A percentile compares a stretch with the other conserved stretches of the same genome.
phyloP scores from a whole-genome alignment of 1,140 invertebrate species.

The Latrodectus geometricus region DNA sequence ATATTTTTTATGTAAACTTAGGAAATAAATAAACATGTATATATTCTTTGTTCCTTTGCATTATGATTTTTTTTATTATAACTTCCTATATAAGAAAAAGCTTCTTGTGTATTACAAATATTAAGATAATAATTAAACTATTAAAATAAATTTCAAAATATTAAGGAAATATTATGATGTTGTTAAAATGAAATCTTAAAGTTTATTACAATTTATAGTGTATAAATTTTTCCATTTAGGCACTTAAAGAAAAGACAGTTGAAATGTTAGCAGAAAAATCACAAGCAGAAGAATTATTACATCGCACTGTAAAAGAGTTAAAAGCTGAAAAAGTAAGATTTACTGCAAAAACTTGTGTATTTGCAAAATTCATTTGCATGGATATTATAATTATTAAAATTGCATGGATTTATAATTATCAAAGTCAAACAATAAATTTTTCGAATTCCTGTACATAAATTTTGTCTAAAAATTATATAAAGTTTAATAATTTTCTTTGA shows the following conservation, averaged over 20 bases:
- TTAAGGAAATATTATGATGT: not conserved
- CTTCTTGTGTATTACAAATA: not conserved
- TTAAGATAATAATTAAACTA: not conserved
- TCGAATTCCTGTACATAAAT: too few species aligned
- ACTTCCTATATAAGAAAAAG: not conserved
- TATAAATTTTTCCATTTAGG: not conserved
- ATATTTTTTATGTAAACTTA: too few species aligned
- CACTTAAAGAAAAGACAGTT: constrained; percentile 20
- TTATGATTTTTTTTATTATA: not conserved
- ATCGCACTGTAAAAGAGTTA: constrained; percentile 14
- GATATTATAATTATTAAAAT: too few species aligned
- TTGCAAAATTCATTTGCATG: not conserved
- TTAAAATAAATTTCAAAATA: not conserved
- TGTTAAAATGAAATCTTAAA: not conserved
- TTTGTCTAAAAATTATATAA: too few species aligned
- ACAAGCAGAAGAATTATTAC: constrained; percentile 17
- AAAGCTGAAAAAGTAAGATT: constrained; percentile 33
- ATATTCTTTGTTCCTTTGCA: too few species aligned
- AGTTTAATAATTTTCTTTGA: too few species aligned
- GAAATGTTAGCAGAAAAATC: constrained; percentile 15
- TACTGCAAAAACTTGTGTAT: not conserved
- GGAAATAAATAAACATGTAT: too few species aligned
- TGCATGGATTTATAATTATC: too few species aligned
- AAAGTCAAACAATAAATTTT: too few species aligned
- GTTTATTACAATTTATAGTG: not conserved